A percentile compares a stretch with the other conserved stretches of the same genome.
Conservation (phyloP, 2,113 vertebrate species). For the Gambusia affinis region DNA sequence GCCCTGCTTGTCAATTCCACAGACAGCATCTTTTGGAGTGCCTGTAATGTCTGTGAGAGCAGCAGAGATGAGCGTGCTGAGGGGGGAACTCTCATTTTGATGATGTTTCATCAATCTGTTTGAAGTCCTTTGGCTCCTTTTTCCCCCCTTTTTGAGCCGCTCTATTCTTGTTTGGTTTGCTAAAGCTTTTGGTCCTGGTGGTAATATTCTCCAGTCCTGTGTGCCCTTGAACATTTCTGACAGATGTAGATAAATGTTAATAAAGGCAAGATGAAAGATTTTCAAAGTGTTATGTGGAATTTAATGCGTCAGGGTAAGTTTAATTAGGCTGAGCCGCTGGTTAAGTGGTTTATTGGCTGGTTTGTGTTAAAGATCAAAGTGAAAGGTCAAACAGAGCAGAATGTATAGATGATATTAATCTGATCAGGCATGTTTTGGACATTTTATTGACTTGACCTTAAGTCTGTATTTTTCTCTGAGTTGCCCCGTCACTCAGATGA, state of each 20-base stretch:
- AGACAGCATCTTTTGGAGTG: constrained; percentile 50
- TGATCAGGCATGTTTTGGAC: constrained; percentile 21
- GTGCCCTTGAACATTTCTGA: constrained; percentile 36
- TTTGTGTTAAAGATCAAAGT: constrained; percentile 15
- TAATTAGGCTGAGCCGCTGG: constrained; percentile 19
- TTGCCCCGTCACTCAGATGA: background rate
- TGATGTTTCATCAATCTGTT: constrained; percentile 65
- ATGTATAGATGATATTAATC: constrained; percentile 14
- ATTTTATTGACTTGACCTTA: constrained; percentile 16
- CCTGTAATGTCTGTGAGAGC: constrained; percentile 45
- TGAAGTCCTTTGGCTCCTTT: constrained; percentile 36
- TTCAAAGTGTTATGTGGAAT: constrained; percentile 6
- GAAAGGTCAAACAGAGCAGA: constrained; percentile 21
- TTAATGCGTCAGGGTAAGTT: constrained; percentile 28
- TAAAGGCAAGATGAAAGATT: constrained; percentile 18
- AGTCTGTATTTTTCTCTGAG: constrained; percentile 22
- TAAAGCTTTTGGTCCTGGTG: constrained; percentile 37
- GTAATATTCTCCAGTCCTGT: constrained; percentile 23
- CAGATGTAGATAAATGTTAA: constrained; percentile 13
- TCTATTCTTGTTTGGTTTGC: constrained; percentile 38
- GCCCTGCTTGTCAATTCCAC: constrained; percentile 51
- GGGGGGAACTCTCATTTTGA: constrained; percentile 56
- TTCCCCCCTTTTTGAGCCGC: constrained; percentile 20
- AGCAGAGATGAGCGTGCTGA: constrained; percentile 45
- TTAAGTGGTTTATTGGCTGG: constrained; percentile 48